Percentiles rank a stretch among this genome's conserved stretches.
These are phyloP conservation scores for Podarcis cretensis DNA, from an alignment of 2,113 vertebrate genomes.

Conservation along the genomic window DNA sequence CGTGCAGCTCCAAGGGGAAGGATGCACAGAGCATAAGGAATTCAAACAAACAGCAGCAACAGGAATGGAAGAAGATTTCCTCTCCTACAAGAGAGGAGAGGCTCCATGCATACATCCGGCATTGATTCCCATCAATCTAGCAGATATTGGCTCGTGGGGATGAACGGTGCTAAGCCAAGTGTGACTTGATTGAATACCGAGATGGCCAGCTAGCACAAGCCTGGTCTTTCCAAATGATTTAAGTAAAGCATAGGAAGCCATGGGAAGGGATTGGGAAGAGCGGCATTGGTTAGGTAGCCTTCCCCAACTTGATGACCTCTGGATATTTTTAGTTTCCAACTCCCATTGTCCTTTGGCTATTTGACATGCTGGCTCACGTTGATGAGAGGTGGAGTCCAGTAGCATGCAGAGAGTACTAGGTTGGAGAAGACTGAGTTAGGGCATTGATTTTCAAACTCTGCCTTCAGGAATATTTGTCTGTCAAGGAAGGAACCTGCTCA, in stretches of 20 bases:
- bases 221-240: not conserved
- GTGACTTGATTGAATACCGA: not conserved
- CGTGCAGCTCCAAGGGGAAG: not conserved
- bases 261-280: accelerated
- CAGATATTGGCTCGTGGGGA: slow-evolving; percentile 13
- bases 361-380: not conserved
- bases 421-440: not conserved
- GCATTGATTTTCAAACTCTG: not conserved
- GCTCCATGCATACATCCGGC: slow-evolving; percentile 31
- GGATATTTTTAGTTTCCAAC: no score
- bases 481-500: no score
- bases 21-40: not conserved
- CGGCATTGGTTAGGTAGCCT: not conserved
- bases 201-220: not conserved
- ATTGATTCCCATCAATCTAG: slow-evolving; percentile 24
- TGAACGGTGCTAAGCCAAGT: not conserved
- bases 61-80: not conserved
- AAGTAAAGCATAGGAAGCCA: not conserved
- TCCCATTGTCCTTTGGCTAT: not conserved
- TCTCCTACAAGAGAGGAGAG: not conserved
- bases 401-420: not conserved
- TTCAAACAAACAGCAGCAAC: slow-evolving; percentile 19
- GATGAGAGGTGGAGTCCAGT: not conserved
- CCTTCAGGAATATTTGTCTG: not conserved
- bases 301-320: not conserved